phyloP scores from a whole-genome alignment of 2,113 vertebrate species.

The Sinocyclocheilus grahami region DNA sequence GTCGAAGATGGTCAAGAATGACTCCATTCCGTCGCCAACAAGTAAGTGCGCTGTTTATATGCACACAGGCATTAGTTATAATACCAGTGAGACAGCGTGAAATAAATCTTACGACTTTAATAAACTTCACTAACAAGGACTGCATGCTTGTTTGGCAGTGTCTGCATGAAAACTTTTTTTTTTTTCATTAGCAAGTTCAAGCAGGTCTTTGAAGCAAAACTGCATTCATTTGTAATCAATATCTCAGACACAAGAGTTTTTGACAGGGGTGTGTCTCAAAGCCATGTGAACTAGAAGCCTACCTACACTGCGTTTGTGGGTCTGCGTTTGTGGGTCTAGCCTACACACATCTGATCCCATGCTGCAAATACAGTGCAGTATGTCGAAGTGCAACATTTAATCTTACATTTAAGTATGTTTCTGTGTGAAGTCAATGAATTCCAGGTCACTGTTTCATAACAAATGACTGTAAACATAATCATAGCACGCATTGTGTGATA shows the following conservation, averaged over 20 bases:
- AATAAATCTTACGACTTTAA: not conserved
- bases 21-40: no score
- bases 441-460: not conserved
- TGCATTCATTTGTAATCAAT: conserved; percentile 14
- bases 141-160: not conserved
- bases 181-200: conserved; percentile 12
- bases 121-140: not conserved
- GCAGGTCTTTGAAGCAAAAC: conserved; percentile 13
- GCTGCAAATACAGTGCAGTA: not conserved
- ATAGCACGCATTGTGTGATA: not conserved
- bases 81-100: no score
- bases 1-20: no score
- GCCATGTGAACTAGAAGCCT: not conserved
- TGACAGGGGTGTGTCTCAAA: conserved; percentile 16
- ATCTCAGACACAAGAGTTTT: not conserved
- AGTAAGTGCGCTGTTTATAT: no score
- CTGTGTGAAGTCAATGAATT: not conserved
- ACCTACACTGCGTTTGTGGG: not conserved
- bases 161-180: not conserved
- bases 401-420: not conserved
- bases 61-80: no score
- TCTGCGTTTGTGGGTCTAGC: not conserved
- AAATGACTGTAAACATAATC: not conserved
- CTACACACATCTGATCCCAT: not conserved
- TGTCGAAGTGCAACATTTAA: not conserved